phyloP scores from a whole-genome alignment of 2,888 invertebrate genomes.

The Synergus japonicus region DNA sequence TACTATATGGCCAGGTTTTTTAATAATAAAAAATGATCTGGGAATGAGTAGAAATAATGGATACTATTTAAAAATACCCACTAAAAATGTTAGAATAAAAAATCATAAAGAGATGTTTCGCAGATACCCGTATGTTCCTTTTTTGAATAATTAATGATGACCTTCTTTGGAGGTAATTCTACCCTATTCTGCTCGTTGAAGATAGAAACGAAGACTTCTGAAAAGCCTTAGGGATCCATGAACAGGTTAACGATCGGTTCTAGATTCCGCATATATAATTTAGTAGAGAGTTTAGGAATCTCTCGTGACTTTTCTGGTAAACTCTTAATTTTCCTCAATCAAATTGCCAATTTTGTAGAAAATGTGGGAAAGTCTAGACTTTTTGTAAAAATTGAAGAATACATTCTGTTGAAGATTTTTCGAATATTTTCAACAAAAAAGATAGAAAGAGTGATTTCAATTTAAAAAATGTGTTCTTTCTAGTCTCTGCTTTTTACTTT shows the following conservation, averaged over 20 bases:
- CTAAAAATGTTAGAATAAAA: background rate
- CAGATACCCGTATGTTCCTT: background rate
- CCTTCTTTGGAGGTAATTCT: background rate
- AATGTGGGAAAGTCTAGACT: background rate
- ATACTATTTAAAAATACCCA: background rate
- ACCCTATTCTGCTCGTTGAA: background rate
- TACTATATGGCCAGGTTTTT: background rate
- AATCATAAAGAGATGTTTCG: background rate
- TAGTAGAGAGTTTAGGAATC: background rate
- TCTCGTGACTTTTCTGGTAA: background rate
- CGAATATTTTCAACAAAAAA: slow-evolving; percentile 17
- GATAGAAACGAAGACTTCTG: background rate
- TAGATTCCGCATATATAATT: background rate
- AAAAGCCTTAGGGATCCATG: background rate
- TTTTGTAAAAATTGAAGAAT: background rate
- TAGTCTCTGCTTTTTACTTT: slow-evolving; percentile 10
- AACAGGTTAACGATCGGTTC: background rate
- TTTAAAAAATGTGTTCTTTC: background rate
- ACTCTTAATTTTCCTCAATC: background rate
- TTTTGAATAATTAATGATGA: background rate
- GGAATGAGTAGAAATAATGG: background rate
- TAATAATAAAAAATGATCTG: slow-evolving; percentile 35
- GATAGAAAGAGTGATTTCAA: slow-evolving; percentile 2
- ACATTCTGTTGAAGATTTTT: background rate
- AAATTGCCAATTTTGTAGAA: too few relatives aligned